These are phyloP conservation scores for Cylindroiulus punctatus DNA, from an alignment of 2,888 invertebrate genomes.

Conservation along the genomic window DNA sequence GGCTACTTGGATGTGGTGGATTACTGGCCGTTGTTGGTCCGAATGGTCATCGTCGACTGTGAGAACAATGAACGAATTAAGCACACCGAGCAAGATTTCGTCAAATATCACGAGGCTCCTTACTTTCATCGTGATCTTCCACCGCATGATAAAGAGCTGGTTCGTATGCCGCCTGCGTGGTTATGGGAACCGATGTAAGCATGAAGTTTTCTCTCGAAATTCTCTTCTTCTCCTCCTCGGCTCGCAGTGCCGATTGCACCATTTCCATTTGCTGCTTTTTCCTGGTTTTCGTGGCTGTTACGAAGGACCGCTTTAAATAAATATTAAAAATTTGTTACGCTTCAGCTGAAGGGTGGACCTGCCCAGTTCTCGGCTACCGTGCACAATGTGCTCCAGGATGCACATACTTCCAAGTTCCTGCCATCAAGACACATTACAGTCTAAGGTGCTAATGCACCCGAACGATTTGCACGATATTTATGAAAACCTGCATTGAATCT, in stretches of 20 bases:
- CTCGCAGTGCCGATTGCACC: conserved; percentile 92
- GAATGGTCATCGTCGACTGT: conserved; percentile 59
- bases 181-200: conserved; percentile 94
- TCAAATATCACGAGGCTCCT: not conserved
- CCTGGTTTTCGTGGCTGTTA: conserved; percentile 97
- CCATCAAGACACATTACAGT: too few relatives aligned
- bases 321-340: not conserved
- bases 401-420: too few relatives aligned
- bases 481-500: not conserved
- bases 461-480: too few relatives aligned
- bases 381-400: too few relatives aligned
- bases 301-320: conserved; percentile 80
- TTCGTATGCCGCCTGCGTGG: conserved; percentile 94
- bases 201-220: conserved; percentile 95
- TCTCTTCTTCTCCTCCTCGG: conserved; percentile 93
- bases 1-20: conserved; percentile 78
- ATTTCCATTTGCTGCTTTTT: conserved; percentile 99
- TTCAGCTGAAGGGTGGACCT: too few relatives aligned
- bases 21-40: conserved; percentile 70
- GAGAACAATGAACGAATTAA: not conserved
- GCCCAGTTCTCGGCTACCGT: too few relatives aligned
- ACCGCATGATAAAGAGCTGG: conserved; percentile 83
- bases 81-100: not conserved
- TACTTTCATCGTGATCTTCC: conserved; percentile 88
- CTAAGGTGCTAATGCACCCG: too few relatives aligned